Percentiles rank a stretch among this genome's conserved stretches.
phyloP scores from a whole-genome alignment of 2,113 vertebrate genomes.

The cat (Felis catus) region DNA sequence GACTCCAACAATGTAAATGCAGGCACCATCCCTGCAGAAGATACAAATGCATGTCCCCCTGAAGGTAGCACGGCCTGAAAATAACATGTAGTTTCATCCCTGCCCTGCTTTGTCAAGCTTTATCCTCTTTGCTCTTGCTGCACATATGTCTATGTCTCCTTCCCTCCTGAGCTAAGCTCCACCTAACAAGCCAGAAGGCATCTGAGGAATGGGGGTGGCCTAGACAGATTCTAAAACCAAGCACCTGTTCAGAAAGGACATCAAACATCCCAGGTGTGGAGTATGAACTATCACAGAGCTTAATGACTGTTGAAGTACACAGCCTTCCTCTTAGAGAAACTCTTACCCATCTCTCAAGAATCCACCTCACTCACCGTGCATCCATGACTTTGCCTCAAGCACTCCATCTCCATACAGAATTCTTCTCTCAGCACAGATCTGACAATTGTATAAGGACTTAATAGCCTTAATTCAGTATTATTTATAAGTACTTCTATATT shows the following conservation, averaged over 20 bases:
- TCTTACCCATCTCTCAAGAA: background rate
- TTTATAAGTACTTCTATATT: background rate
- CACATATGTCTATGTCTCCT: background rate
- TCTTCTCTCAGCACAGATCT: background rate
- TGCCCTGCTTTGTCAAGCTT: background rate
- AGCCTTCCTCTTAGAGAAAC: background rate
- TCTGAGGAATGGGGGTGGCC: background rate
- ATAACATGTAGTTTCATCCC: background rate
- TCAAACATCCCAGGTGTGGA: background rate
- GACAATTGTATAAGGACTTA: background rate
- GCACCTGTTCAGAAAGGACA: background rate
- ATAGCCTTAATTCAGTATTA: background rate
- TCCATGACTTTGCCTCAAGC: background rate
- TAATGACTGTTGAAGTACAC: background rate
- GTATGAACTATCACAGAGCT: background rate
- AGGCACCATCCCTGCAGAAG: background rate
- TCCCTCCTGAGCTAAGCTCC: background rate
- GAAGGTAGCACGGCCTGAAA: background rate
- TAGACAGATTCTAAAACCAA: conserved; percentile 29
- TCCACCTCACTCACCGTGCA: background rate
- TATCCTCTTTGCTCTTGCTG: background rate
- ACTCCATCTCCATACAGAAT: background rate
- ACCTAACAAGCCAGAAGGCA: background rate
- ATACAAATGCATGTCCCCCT: background rate
- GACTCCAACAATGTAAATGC: background rate